A percentile compares a stretch with the other conserved stretches of the same genome.
These are phyloP conservation scores for Carapus acus DNA, from an alignment of 2,797 vertebrate genomes.

Conservation along the genomic window DNA sequence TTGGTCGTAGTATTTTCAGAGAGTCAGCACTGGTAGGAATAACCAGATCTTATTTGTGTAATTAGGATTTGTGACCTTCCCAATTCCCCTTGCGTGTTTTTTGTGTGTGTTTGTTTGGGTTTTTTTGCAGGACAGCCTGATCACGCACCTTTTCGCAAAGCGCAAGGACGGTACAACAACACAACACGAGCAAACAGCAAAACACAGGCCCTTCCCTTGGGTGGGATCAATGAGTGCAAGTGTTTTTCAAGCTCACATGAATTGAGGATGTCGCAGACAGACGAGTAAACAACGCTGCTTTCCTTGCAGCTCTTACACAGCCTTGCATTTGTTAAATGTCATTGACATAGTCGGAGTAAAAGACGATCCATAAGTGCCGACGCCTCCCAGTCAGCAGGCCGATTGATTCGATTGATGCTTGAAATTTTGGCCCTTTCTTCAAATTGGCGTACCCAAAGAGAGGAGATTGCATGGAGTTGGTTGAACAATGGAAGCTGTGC, in stretches of 20 bases:
- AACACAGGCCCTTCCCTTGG: too few species aligned
- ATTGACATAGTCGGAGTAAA: constrained; percentile 1
- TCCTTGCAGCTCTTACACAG: background rate
- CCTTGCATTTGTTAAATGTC: background rate
- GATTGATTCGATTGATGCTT: too few species aligned
- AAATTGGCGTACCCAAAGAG: background rate
- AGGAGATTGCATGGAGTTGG: too few species aligned
- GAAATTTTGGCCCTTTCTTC: background rate
- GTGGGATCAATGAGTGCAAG: constrained; percentile 13
- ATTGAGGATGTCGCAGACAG: constrained; percentile 1
- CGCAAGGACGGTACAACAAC: constrained; percentile 30
- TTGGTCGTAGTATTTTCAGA: constrained; percentile 34
- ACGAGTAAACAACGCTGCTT: constrained; percentile 1
- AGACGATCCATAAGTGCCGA: too few species aligned
- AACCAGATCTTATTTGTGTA: constrained; percentile 48
- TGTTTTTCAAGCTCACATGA: constrained; percentile 12
- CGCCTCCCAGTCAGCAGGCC: too few species aligned
- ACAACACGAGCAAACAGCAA: too few species aligned
- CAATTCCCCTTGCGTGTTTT: constrained; percentile 35
- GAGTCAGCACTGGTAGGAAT: constrained; percentile 16
- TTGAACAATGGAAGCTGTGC: too few species aligned
- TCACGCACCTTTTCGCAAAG: constrained; percentile 7
- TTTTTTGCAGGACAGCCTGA: constrained; percentile 15
- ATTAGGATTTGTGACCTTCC: constrained; percentile 43
- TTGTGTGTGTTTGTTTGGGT: too few species aligned